Base-by-base conservation (phyloP, 2,888 invertebrate species). In the Drosophila paramelanica region DNA sequence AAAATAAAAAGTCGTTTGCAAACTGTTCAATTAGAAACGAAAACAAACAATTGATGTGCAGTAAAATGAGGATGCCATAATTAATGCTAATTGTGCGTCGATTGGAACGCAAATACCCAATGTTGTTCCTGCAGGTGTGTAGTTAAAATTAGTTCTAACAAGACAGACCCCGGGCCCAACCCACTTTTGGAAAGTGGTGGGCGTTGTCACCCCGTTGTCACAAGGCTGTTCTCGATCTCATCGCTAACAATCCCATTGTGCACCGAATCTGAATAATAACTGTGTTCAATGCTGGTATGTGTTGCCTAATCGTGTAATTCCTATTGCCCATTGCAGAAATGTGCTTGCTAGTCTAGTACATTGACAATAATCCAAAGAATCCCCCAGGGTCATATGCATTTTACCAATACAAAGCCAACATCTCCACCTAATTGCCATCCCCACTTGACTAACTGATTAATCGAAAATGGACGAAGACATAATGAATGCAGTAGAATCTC, bases 401-500 rank as follows among this genome's bases (percentile, higher is more conserved):
- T 67, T 70, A 79, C 66, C 73, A 79, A 79, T 67, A 65, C 50
- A 72, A 67, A 66, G 67, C 50, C 61, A 67, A 77, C 66, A 61
- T 43, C 60, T 65, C 53, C 62, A 73, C 17, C 64, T 62, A 75
- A 68, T 71, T 69, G 60, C 41, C 68, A 70, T 66, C 62, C 57
- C 73, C 64, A 42, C 23, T 73, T 61, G 77, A 73, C 77, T 76
- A 76, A 76, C 61, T 77, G 68, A 65, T 61, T 49, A 43, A 59
- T 27, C 31, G 23, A 66, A 70, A 77, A 86, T 95, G 95, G 95
- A 96, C 92, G 95, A 95, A 91, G 95, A 96, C 92, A 95, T 96
- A 79, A 94, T 95, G 89, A 95, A 95, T 87, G 95, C 95, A 69
- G 96, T 96, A 67, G 95, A 96, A 91, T 95, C 95, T 74, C 94